phyloP scores from a whole-genome alignment of 2,797 vertebrate genomes.

The Lepus townsendii region DNA sequence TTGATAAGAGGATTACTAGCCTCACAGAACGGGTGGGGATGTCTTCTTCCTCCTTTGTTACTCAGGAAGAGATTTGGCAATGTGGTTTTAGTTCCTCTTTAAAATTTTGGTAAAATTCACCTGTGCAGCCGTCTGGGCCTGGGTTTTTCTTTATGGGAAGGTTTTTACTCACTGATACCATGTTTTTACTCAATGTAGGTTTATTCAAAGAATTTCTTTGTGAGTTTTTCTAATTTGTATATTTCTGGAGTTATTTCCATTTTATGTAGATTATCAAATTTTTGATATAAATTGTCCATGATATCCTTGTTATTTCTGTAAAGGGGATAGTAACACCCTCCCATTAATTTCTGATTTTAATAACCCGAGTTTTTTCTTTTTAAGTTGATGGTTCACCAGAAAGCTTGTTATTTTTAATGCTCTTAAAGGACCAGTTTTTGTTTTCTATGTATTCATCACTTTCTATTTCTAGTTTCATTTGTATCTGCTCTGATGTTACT shows the following conservation, averaged over 20 bases:
- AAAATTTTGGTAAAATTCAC: conserved; percentile 3
- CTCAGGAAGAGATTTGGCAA: background rate
- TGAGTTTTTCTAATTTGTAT: background rate
- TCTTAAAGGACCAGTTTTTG: background rate
- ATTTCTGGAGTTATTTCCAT: background rate
- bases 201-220: background rate
- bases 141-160: background rate
- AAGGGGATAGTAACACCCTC: no score
- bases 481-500: background rate
- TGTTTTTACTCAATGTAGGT: background rate
- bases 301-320: background rate
- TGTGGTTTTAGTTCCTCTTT: background rate
- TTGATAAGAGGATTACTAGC: background rate
- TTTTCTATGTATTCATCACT: background rate
- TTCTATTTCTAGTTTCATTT: background rate
- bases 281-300: background rate
- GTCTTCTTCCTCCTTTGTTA: background rate
- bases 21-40: background rate
- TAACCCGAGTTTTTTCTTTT: no score
- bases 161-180: background rate
- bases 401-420: background rate
- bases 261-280: background rate
- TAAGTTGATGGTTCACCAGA: background rate
- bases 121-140: background rate
- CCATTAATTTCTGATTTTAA: background rate